A percentile compares a stretch with the other conserved stretches of the same genome.
phyloP scores from a whole-genome alignment of 2,888 invertebrate species.

The Pecten maximus region DNA sequence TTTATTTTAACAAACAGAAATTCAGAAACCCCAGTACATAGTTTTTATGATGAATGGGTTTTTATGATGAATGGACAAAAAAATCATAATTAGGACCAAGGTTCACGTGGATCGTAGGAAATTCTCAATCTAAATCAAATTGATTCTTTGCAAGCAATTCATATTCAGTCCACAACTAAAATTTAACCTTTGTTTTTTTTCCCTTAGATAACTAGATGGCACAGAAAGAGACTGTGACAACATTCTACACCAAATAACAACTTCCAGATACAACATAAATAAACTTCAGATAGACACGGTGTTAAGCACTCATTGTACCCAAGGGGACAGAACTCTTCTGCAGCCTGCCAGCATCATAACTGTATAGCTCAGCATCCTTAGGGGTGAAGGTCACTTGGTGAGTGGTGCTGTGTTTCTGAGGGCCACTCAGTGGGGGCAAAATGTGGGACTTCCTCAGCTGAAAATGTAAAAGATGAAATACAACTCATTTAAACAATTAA shows the following conservation, averaged over 20 bases:
- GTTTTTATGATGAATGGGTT: no score
- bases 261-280: neutral
- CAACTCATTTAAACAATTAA: neutral
- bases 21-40: no score
- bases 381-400: constrained; percentile 77
- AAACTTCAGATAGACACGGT: neutral
- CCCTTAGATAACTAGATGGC: neutral
- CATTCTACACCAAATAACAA: neutral
- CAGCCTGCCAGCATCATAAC: constrained; percentile 71
- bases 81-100: no score
- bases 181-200: neutral
- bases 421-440: constrained; percentile 71
- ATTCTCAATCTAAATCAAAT: neutral
- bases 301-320: constrained; percentile 70
- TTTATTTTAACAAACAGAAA: no score
- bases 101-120: neutral
- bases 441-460: constrained; percentile 76
- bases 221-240: neutral
- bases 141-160: neutral
- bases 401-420: constrained; percentile 73
- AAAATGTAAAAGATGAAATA: constrained; percentile 43
- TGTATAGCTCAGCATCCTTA: constrained; percentile 62
- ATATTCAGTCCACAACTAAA: neutral
- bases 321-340: constrained; percentile 79
- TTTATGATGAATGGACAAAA: no score